Evolutionary conservation across 1,140 invertebrate genomes (phyloP).

Genomic region (Sinella curviseta): DNA sequence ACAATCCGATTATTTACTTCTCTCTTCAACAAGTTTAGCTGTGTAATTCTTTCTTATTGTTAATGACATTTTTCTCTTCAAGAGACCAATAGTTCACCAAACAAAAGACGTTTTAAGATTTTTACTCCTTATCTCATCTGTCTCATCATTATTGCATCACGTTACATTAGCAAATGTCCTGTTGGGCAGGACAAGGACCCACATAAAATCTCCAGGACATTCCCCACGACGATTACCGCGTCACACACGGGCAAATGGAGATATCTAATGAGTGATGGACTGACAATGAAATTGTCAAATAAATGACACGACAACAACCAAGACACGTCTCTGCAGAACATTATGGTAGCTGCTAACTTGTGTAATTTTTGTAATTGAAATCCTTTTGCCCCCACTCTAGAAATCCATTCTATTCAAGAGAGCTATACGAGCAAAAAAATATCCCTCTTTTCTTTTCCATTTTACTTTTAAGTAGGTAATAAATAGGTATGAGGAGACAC

Average conservation of each 20-base stretch:
- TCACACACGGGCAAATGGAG: background rate
- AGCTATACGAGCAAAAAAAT: background rate
- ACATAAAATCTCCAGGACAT: background rate
- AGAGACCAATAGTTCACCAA: too few relatives aligned
- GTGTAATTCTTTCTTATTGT: too few relatives aligned
- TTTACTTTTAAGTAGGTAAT: background rate
- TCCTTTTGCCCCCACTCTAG: too few relatives aligned
- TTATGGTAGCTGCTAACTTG: background rate
- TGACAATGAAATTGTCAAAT: slow-evolving; percentile 22
- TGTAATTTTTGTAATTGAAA: background rate
- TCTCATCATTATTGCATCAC: slow-evolving; percentile 13
- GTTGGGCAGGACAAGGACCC: background rate
- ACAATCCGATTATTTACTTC: background rate
- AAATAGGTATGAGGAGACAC: slow-evolving; percentile 11
- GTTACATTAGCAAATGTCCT: background rate
- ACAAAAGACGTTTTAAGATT: too few relatives aligned
- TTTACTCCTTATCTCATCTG: too few relatives aligned
- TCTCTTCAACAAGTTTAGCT: too few relatives aligned
- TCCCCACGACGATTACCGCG: background rate
- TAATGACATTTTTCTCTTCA: too few relatives aligned
- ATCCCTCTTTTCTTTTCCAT: background rate
- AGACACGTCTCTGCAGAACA: background rate
- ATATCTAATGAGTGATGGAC: background rate
- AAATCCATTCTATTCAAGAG: too few relatives aligned
- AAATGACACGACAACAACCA: background rate